Evolutionary conservation across 2,113 vertebrate species (phyloP), one percentile per base, ranked within the genome.

Genomic region (Dasyurus viverrinus): DNA sequence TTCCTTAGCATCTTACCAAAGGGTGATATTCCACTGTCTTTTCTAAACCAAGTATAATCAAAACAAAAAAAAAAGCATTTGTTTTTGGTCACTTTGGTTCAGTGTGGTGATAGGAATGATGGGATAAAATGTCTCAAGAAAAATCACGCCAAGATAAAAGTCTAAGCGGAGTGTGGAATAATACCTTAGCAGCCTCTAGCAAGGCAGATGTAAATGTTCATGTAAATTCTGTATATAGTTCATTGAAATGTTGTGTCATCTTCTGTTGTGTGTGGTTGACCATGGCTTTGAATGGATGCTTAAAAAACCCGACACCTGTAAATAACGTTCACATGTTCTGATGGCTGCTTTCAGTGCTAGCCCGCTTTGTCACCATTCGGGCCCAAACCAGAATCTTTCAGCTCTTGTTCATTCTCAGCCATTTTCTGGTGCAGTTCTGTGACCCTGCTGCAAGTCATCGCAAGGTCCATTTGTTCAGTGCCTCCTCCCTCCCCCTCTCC

Each of bases 221-320:
- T 98, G 98, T 98, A 98, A 98, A 98, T 97, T 98, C 94, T 98
- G 98, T 98, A 98, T 89, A 98, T 98, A 98, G 95, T 94, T 96
- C 97, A 97, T 54, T 90, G 95, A 98, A 92, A 95, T 93, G 96
- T 97, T 95, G 84, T 92, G 92, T 98, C 91, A 95, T 93, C 94
- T 97, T 95, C 60, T 92, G 93, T 98, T 95, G 96, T 92, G 93
- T 0, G 90, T 97, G 97, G 93, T 95, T 95, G 96, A 96, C 96
- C 92, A 96, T 92, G 91, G 68, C 93, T 95, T 96, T 93, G 96
- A 96, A 96, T 95, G 97, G 94, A 93, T 96, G 91, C 97, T 96
- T 93, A 92, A 96, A 96, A 97, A 97, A 19, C 53, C 91, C 23
- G 84, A 98, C 89, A 95, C 91, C 2, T 98, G 97, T 98, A 98